Conservation (phyloP, 2,888 invertebrate species). For the Volucella inflata region DNA sequence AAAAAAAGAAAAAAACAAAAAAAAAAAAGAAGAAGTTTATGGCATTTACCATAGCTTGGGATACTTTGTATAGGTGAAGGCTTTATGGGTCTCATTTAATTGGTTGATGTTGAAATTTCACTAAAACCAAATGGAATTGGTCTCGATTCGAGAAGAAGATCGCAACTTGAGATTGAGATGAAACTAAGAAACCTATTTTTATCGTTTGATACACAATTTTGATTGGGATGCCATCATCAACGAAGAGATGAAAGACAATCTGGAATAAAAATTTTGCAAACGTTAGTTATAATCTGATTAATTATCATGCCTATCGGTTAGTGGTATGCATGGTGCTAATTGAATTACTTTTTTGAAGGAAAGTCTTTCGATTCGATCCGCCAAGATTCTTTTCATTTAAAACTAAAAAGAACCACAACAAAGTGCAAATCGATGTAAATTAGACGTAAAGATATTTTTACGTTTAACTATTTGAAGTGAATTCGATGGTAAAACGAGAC, state of each 20-base stretch:
- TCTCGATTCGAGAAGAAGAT: not conserved
- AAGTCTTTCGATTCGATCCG: slow-evolving; percentile 36
- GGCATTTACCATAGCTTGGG: slow-evolving; percentile 3
- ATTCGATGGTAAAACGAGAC: not conserved
- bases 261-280: not conserved
- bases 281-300: slow-evolving; percentile 38
- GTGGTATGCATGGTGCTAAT: slow-evolving; percentile 6
- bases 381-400: slow-evolving; percentile 6
- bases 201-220: not conserved
- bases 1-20: too few species aligned
- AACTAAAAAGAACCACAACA: too few species aligned
- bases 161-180: too few species aligned
- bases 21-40: slow-evolving; percentile 23
- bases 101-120: not conserved
- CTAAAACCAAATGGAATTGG: not conserved
- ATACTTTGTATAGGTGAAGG: slow-evolving; percentile 18
- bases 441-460: slow-evolving; percentile 15
- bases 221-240: too few species aligned
- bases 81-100: slow-evolving; percentile 20
- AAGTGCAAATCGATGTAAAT: slow-evolving; percentile 16
- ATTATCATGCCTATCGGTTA: slow-evolving; percentile 8
- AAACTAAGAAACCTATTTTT: not conserved
- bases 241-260: too few species aligned
- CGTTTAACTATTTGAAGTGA: not conserved
- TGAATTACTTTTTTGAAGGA: slow-evolving; percentile 14